Conservation (phyloP, 2,113 vertebrate species). For the Callospermophilus lateralis region DNA sequence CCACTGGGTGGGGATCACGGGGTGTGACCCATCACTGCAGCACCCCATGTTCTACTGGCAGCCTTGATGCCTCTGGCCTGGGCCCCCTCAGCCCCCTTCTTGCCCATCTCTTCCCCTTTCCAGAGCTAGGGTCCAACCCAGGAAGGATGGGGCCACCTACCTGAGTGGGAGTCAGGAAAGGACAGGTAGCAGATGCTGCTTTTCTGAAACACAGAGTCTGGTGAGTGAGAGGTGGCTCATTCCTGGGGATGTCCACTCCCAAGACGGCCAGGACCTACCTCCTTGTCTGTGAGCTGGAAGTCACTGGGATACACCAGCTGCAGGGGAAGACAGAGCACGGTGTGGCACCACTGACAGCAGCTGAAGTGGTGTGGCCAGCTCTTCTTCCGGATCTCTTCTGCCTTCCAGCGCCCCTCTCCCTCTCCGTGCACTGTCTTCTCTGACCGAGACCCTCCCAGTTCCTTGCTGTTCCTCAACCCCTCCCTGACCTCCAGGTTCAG, state of each 20-base stretch:
- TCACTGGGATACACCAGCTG: conserved; percentile 95
- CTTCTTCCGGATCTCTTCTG: background rate
- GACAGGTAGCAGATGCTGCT: conserved; percentile 97
- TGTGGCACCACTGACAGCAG: fast-evolving
- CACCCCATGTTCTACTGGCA: background rate
- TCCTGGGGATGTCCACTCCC: fast-evolving
- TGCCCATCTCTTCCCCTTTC: too few relatives aligned
- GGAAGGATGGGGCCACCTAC: conserved; percentile 81
- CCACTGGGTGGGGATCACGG: fast-evolving
- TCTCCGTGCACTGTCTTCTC: fast-evolving
- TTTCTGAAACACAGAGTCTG: conserved; percentile 89
- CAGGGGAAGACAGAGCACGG: conserved; percentile 47
- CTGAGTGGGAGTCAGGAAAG: conserved; percentile 98
- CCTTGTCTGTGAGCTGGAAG: conserved; percentile 95
- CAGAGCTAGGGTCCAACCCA: background rate
- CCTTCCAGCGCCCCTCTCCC: background rate
- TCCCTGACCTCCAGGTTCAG: background rate
- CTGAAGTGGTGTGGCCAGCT: background rate
- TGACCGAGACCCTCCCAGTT: background rate
- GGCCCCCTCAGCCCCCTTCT: background rate
- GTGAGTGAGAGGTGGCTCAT: conserved; percentile 57
- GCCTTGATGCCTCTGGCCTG: fast-evolving
- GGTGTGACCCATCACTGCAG: background rate
- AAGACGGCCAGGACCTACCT: conserved; percentile 87
- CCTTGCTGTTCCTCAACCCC: background rate